A percentile compares a stretch with the other conserved stretches of the same genome.
phyloP scores from a whole-genome alignment of 1,140 invertebrate species.

The Macrobrachium nipponense region DNA sequence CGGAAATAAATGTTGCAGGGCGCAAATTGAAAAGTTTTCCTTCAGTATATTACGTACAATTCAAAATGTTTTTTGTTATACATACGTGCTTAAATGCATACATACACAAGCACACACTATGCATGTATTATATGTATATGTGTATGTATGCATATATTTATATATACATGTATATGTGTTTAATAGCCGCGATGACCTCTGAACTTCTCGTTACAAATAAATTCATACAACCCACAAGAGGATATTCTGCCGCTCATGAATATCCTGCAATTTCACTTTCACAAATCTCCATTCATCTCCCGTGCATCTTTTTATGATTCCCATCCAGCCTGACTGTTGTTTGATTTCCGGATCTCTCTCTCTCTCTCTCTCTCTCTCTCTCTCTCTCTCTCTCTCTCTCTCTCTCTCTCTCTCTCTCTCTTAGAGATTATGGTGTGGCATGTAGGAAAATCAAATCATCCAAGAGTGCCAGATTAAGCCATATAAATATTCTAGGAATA shows the following conservation, averaged over 20 bases:
- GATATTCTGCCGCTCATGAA: neutral
- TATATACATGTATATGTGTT: neutral
- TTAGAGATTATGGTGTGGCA: too few species aligned
- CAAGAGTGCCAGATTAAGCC: neutral
- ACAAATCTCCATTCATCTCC: neutral
- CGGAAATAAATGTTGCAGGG: too few species aligned
- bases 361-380: constrained; percentile 28
- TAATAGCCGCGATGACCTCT: neutral
- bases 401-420: too few species aligned
- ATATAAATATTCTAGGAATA: neutral
- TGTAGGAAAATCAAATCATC: too few species aligned
- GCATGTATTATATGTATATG: neutral
- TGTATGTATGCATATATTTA: constrained; percentile 13
- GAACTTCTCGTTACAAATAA: constrained; percentile 1
- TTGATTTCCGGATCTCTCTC: neutral
- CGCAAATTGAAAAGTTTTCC: too few species aligned
- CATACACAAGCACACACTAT: neutral
- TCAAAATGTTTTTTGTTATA: neutral
- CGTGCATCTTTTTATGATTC: neutral
- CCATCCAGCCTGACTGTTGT: too few species aligned
- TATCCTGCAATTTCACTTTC: too few species aligned
- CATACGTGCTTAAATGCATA: neutral
- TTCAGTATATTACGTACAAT: too few species aligned
- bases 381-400: neutral
- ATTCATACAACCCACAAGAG: neutral